These are phyloP conservation scores for Buathra laborator DNA, from an alignment of 2,888 invertebrate genomes.

Conservation along the genomic window DNA sequence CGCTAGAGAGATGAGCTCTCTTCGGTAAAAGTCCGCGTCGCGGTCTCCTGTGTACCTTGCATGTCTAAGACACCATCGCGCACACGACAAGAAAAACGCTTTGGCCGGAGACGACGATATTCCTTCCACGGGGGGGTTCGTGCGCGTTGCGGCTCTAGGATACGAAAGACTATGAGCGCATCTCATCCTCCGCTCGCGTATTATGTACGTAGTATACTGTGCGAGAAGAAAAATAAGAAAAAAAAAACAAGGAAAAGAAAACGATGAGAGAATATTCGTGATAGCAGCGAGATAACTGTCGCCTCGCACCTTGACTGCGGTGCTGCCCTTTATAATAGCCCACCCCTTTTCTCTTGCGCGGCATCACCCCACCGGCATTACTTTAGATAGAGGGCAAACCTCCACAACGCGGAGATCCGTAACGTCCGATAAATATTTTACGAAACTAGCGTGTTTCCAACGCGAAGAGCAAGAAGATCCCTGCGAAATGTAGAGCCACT, in stretches of 20 bases:
- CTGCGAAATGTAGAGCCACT: not conserved
- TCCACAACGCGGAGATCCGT: not conserved
- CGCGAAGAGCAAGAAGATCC: not conserved
- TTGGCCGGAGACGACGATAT: constrained; percentile 36
- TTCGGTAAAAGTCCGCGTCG: constrained; percentile 29
- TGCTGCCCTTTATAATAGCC: constrained; percentile 9
- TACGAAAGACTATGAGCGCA: constrained; percentile 37
- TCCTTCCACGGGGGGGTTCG: not conserved
- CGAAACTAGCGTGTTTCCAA: not conserved
- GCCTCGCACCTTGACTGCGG: constrained; percentile 28
- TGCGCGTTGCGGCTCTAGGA: constrained; percentile 30
- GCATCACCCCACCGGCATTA: not conserved
- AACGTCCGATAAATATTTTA: constrained; percentile 11
- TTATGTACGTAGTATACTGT: constrained; percentile 25
- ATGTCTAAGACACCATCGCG: constrained; percentile 77
- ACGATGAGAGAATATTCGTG: constrained; percentile 53
- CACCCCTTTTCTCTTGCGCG: not conserved
- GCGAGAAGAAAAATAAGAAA: constrained; percentile 30
- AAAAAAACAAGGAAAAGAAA: constrained; percentile 29
- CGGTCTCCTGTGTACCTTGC: constrained; percentile 77
- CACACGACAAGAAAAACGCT: constrained; percentile 62
- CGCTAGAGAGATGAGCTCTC: constrained; percentile 12
- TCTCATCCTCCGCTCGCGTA: constrained; percentile 27
- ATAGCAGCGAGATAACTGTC: constrained; percentile 64
- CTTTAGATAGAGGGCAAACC: not conserved